Evolutionary conservation across 1,140 invertebrate genomes (phyloP).

Genomic region (Panagrolaimus sp.): DNA sequence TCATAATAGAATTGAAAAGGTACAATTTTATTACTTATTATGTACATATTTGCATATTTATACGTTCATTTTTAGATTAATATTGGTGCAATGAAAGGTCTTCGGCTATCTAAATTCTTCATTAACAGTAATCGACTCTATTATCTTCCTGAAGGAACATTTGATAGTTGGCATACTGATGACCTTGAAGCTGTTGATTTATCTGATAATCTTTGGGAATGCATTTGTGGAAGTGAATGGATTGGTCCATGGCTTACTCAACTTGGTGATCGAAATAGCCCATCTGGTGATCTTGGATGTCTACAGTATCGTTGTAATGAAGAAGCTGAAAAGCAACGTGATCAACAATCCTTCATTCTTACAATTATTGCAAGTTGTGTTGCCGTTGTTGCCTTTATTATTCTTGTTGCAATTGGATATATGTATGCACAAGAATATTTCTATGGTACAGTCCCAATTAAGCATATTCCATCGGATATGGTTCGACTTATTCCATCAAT

Average conservation of each 20-base stretch:
- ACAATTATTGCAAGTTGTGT: conserved; percentile 41
- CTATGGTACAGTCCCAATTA: conserved; percentile 25
- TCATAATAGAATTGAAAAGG: conserved; percentile 40
- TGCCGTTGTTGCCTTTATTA: conserved; percentile 35
- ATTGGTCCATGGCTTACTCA: conserved; percentile 44
- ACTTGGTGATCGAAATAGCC: conserved; percentile 42
- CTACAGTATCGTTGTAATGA: conserved; percentile 16
- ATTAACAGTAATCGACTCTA: conserved; percentile 46
- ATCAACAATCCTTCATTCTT: conserved; percentile 34
- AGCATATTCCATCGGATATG: conserved; percentile 35
- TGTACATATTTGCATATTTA: background rate
- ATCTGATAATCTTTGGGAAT: conserved; percentile 46
- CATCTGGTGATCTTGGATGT: conserved; percentile 46
- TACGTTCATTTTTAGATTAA: conserved; percentile 35
- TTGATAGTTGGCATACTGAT: conserved; percentile 39
- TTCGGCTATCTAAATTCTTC: conserved; percentile 42
- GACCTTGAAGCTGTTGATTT: conserved; percentile 45
- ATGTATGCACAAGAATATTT: conserved; percentile 47
- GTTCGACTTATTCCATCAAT: conserved; percentile 40
- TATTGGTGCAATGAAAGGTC: conserved; percentile 41
- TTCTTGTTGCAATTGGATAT: conserved; percentile 36
- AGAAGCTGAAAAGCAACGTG: conserved; percentile 20
- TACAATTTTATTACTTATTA: conserved; percentile 14
- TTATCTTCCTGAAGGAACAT: conserved; percentile 47
- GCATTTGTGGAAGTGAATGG: conserved; percentile 54